Evolutionary conservation across 2,888 invertebrate genomes (phyloP).

Genomic region (Prenolepis imparis): DNA sequence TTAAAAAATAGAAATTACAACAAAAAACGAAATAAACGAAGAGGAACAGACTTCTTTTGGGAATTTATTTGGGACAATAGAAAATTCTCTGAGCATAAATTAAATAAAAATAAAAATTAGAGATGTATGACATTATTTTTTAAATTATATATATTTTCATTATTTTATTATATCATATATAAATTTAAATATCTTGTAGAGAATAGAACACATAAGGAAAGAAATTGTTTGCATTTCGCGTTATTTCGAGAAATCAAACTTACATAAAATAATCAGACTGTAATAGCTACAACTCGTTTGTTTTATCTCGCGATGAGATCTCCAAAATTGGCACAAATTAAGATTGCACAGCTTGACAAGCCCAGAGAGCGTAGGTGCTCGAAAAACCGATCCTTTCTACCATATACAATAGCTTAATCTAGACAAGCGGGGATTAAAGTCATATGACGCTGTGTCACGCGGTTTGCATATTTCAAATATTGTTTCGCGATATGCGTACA

Average conservation of each 20-base stretch:
- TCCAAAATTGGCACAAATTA: background rate
- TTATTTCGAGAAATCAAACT: background rate
- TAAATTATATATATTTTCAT: background rate
- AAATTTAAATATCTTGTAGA: background rate
- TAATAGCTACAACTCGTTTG: background rate
- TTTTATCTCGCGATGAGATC: conserved; percentile 13
- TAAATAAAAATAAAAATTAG: background rate
- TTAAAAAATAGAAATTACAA: background rate
- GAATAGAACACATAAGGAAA: background rate
- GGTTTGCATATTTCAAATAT: conserved; percentile 28
- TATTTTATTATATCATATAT: background rate
- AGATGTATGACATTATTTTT: background rate
- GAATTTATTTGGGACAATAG: background rate
- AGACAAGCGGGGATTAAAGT: conserved; percentile 7
- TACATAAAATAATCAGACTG: background rate
- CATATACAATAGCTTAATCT: background rate
- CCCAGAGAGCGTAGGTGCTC: background rate
- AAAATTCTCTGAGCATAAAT: background rate
- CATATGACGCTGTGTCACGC: background rate
- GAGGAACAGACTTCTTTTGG: background rate
- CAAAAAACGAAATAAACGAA: background rate
- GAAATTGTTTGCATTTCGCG: background rate
- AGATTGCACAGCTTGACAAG: background rate
- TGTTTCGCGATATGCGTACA: conserved; percentile 14
- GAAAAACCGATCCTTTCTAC: background rate